These are phyloP conservation scores for Trachymyrmex septentrionalis DNA, from an alignment of 1,140 invertebrate genomes.

Conservation along the genomic window DNA sequence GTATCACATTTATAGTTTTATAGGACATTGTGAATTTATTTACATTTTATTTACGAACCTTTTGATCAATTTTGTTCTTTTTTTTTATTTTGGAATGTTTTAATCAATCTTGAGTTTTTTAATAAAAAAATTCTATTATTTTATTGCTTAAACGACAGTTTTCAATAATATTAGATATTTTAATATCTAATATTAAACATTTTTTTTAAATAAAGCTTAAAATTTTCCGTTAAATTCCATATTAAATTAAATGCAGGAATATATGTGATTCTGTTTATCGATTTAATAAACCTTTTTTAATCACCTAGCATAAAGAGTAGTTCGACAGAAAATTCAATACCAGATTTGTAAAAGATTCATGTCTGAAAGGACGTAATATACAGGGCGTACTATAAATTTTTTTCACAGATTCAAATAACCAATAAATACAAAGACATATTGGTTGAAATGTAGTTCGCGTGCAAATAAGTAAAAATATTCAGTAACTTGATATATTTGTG, in stretches of 20 bases:
- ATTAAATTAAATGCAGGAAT: slow-evolving; percentile 14
- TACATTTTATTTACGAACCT: neutral
- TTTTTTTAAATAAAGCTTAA: neutral
- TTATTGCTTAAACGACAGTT: neutral
- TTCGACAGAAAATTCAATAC: neutral
- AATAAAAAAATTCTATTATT: neutral
- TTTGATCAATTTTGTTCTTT: neutral
- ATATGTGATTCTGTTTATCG: neutral
- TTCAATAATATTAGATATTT: slow-evolving; percentile 11
- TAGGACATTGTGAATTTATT: neutral
- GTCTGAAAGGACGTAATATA: slow-evolving; percentile 1
- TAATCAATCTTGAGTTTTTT: neutral
- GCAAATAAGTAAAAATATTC: slow-evolving; percentile 45
- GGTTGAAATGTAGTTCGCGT: slow-evolving; percentile 34
- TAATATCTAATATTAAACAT: neutral
- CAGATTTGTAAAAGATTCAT: slow-evolving; percentile 29
- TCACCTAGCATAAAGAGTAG: neutral
- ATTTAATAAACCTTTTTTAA: slow-evolving; percentile 10
- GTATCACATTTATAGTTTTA: neutral
- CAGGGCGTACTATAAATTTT: slow-evolving; percentile 39
- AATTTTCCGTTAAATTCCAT: neutral
- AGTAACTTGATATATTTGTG: slow-evolving; percentile 30
- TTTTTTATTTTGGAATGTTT: neutral
- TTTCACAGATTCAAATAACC: slow-evolving; percentile 26
- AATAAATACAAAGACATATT: slow-evolving; percentile 54